phyloP scores from a whole-genome alignment of 2,113 vertebrate species.

The Urocitellus parryii region DNA sequence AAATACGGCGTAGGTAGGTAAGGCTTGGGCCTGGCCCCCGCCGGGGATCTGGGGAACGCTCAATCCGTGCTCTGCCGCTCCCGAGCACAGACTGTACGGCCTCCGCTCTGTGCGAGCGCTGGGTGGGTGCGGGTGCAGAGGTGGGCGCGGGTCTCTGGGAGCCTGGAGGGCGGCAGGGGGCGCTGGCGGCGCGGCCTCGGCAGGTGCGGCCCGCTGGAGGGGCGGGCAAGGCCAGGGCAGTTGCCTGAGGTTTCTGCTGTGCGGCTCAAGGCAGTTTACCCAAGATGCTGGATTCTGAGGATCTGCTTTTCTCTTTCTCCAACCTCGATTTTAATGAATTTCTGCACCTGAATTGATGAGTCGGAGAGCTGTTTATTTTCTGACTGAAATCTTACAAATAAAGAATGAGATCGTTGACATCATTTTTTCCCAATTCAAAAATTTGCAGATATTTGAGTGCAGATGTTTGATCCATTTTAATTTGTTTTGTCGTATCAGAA shows the following conservation, averaged over 20 bases:
- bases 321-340: background rate
- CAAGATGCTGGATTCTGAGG: background rate
- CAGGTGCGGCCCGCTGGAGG: constrained; percentile 64
- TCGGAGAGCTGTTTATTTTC: constrained; percentile 48
- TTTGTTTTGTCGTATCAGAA: constrained; percentile 38
- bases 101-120: background rate
- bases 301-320: background rate
- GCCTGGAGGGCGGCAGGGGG: constrained; percentile 66
- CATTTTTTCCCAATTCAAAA: constrained; percentile 53
- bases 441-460: background rate
- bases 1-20: constrained; percentile 97
- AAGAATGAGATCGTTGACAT: constrained; percentile 50
- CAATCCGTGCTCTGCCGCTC: background rate
- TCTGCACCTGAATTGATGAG: constrained; percentile 21
- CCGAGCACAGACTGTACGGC: constrained; percentile 56
- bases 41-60: background rate
- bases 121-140: background rate
- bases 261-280: background rate
- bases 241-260: background rate
- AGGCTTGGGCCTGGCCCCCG: constrained; percentile 20
- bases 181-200: constrained; percentile 67
- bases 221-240: constrained; percentile 45
- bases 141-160: background rate
- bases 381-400: background rate
- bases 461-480: background rate